phyloP scores from a whole-genome alignment of 2,113 vertebrate species.

The Caloenas nicobarica region DNA sequence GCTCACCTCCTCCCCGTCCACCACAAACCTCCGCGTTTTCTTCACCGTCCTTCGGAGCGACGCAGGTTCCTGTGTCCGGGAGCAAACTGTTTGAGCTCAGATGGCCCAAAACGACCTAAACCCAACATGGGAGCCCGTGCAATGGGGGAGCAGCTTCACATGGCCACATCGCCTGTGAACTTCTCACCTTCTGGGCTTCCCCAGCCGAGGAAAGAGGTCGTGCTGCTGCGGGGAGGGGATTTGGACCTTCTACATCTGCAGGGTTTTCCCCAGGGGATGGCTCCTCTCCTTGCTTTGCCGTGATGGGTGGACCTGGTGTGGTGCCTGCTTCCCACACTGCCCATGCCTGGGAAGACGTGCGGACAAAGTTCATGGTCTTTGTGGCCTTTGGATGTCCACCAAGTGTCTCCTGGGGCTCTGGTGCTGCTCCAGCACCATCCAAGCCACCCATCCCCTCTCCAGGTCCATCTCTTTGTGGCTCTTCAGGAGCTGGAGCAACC shows the following conservation, averaged over 20 bases:
- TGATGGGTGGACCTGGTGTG: background rate
- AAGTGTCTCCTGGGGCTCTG: background rate
- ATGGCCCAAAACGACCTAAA: fast-evolving
- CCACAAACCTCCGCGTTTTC: slow-evolving; percentile 66
- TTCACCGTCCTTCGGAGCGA: slow-evolving; percentile 24
- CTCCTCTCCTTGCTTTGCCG: background rate
- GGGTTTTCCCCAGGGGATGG: background rate
- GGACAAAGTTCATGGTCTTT: background rate
- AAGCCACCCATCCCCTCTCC: background rate
- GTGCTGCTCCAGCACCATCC: background rate
- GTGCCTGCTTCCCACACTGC: background rate
- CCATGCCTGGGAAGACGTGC: background rate
- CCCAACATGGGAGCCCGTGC: fast-evolving
- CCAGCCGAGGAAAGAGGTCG: background rate
- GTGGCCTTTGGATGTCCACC: background rate
- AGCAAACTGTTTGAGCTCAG: background rate
- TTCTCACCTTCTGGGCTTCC: background rate
- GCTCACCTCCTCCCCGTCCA: slow-evolving; percentile 72
- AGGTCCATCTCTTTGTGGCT: background rate
- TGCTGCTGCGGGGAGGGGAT: background rate
- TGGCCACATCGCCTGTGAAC: background rate
- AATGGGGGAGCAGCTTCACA: background rate
- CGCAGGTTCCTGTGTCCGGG: background rate
- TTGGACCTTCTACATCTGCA: background rate
- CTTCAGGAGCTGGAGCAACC: background rate